These are phyloP conservation scores for Antennarius maculatus DNA, from an alignment of 2,797 vertebrate genomes.

Conservation along the genomic window DNA sequence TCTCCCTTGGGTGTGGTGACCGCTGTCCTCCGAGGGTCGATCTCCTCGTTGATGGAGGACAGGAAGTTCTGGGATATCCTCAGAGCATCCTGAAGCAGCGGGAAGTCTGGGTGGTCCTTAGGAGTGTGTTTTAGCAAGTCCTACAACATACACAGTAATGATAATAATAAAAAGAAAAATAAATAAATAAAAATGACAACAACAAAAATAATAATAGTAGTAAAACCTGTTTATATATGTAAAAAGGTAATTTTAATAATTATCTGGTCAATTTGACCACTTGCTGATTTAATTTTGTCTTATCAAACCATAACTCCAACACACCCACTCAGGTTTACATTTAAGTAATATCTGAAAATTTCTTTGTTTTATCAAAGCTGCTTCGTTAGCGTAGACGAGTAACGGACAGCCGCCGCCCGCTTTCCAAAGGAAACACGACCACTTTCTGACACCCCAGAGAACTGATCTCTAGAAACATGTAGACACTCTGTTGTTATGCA, in stretches of 20 bases:
- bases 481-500: conserved; percentile 21
- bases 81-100: conserved; percentile 93
- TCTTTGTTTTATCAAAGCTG: conserved; percentile 33
- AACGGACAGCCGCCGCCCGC: conserved; percentile 21
- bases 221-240: neutral
- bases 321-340: no score
- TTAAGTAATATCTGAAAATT: conserved; percentile 4
- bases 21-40: conserved; percentile 92
- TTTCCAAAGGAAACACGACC: neutral
- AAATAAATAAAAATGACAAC: no score
- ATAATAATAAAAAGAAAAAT: neutral
- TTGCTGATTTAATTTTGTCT: conserved; percentile 3
- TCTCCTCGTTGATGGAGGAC: conserved; percentile 98
- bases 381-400: conserved; percentile 19
- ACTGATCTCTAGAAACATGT: conserved; percentile 1
- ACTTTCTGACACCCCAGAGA: conserved; percentile 17
- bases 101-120: conserved; percentile 95
- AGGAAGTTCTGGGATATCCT: conserved; percentile 98
- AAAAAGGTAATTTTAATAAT: neutral
- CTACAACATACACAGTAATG: conserved; percentile 62
- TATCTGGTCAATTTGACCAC: no score
- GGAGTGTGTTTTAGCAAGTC: conserved; percentile 97
- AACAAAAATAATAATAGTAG: no score
- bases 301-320: neutral
- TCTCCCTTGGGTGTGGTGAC: conserved; percentile 98